A percentile compares a stretch with the other conserved stretches of the same genome.
Evolutionary conservation across 2,888 invertebrate species (phyloP).

Genomic region (Desoria tigrina): DNA sequence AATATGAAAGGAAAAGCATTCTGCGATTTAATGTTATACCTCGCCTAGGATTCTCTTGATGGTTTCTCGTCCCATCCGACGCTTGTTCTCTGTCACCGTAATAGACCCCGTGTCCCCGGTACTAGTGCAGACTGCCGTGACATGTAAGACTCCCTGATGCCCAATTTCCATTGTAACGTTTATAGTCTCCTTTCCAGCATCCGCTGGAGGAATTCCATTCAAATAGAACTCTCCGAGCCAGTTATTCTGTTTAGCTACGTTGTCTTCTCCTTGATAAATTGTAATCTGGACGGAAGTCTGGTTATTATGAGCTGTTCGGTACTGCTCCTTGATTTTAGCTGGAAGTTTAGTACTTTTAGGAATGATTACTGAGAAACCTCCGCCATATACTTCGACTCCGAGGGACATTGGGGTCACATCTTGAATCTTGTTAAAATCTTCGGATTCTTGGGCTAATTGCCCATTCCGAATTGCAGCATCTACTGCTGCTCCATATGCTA

Average conservation of each 20-base stretch:
- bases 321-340: constrained; percentile 29
- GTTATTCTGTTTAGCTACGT: constrained; percentile 23
- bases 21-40: too few relatives aligned
- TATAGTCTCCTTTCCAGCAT: constrained; percentile 30
- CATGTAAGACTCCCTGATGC: constrained; percentile 36
- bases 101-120: constrained; percentile 20
- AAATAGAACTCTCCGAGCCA: constrained; percentile 38
- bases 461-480: constrained; percentile 68
- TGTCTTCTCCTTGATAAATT: constrained; percentile 40
- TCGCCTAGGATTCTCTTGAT: constrained; percentile 26
- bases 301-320: constrained; percentile 38
- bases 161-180: constrained; percentile 37
- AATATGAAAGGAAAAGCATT: too few relatives aligned
- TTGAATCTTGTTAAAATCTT: constrained; percentile 31
- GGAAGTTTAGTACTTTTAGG: constrained; percentile 34
- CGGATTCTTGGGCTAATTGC: constrained; percentile 18
- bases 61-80: constrained; percentile 18
- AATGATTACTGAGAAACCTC: constrained; percentile 30
- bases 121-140: constrained; percentile 30
- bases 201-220: constrained; percentile 38
- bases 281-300: constrained; percentile 35
- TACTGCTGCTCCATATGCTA: constrained; percentile 75
- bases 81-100: constrained; percentile 27
- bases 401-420: constrained; percentile 39
- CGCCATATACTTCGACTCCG: constrained; percentile 35